Conservation (phyloP, 2,888 invertebrate genomes). For the Thumatha senex region DNA sequence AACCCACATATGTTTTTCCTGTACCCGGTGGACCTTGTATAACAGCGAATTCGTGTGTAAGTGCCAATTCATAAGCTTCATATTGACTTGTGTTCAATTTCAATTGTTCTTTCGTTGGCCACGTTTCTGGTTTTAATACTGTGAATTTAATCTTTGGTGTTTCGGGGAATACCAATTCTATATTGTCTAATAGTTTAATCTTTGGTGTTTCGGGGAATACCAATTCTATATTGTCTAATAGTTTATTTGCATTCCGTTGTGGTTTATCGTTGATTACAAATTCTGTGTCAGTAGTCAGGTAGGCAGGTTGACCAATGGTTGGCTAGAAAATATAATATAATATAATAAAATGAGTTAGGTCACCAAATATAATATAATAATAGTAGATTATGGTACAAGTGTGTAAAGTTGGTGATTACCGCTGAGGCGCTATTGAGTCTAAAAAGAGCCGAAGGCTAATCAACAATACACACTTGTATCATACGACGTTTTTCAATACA, state of each 20-base stretch:
- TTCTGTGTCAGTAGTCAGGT: slow-evolving; percentile 36
- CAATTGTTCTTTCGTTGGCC: slow-evolving; percentile 73
- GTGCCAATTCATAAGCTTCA: slow-evolving; percentile 85
- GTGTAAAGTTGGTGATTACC: no score
- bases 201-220: neutral
- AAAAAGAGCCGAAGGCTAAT: no score
- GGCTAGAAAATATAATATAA: slow-evolving; percentile 45
- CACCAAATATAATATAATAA: no score
- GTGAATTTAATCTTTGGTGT: slow-evolving; percentile 29
- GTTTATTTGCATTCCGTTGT: neutral
- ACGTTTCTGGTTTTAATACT: slow-evolving; percentile 56
- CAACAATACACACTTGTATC: no score
- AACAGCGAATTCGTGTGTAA: slow-evolving; percentile 87
- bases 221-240: no score
- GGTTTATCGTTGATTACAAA: slow-evolving; percentile 18
- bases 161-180: no score
- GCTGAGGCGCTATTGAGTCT: no score
- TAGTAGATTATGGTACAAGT: no score
- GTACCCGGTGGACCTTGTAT: slow-evolving; percentile 95
- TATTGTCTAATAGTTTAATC: neutral
- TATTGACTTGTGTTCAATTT: slow-evolving; percentile 86
- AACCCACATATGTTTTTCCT: slow-evolving; percentile 91
- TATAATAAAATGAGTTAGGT: no score
- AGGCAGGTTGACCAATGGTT: slow-evolving; percentile 45
- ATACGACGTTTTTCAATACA: no score